phyloP scores from a whole-genome alignment of 2,797 vertebrate species.

The Enteromius thamalakanensis region DNA sequence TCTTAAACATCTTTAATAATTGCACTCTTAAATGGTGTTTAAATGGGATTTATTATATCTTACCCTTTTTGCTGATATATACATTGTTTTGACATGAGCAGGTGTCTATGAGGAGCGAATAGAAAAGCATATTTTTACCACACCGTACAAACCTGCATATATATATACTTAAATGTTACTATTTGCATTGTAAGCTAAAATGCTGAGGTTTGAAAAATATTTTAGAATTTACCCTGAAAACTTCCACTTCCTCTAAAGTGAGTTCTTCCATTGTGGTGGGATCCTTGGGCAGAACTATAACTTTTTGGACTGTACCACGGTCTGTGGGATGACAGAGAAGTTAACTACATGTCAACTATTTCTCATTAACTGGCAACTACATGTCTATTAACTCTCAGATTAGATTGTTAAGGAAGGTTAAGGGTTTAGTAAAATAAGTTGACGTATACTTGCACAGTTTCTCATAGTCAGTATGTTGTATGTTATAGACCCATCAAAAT shows the following conservation, averaged over 20 bases:
- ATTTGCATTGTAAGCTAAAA: no score
- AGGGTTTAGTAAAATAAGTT: no score
- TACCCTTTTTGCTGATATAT: conserved; percentile 84
- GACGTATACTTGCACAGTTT: no score
- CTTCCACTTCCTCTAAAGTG: conserved; percentile 85
- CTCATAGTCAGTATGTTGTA: no score
- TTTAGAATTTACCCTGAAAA: conserved; percentile 78
- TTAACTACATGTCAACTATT: no score
- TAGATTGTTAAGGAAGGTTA: no score
- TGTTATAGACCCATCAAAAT: no score
- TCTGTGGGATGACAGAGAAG: conserved; percentile 67
- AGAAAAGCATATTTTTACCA: not conserved
- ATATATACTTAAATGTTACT: not conserved
- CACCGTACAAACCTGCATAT: not conserved
- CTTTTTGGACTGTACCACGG: conserved; percentile 85
- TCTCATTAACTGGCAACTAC: no score
- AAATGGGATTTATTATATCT: conserved; percentile 46
- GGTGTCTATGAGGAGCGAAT: conserved; percentile 67
- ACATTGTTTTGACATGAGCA: conserved; percentile 81
- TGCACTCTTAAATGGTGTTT: not conserved
- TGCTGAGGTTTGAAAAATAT: not conserved
- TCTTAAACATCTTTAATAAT: not conserved
- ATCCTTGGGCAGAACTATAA: conserved; percentile 84
- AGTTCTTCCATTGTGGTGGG: conserved; percentile 81
- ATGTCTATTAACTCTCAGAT: no score